Base-by-base conservation (phyloP, 2,888 invertebrate genomes). In the Eupelmus urozonus region DNA sequence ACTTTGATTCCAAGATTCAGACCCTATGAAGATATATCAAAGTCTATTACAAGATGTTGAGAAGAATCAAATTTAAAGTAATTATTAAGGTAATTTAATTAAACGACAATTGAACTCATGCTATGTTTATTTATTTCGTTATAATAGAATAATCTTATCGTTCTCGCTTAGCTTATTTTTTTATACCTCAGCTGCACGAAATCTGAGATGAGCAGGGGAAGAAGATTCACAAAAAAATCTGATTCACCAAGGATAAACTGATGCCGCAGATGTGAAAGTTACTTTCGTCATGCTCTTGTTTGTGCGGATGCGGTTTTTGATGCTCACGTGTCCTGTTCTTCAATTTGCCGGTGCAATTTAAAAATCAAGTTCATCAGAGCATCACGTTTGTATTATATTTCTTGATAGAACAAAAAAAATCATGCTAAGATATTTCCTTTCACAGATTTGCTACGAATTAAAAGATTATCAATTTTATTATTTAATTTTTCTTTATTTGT, bases 231-330 rank as follows among this genome's bases (percentile, higher is more conserved):
- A n/a, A n/a, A n/a, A n/a, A n/a, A n/a, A 40, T 40, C 20, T 13
- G 18, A 60, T 67, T 75, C 49, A 49, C 42, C 29, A 34, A 53
- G 71, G 71, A 63, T 70, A 77, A 51, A 67, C 60, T 45, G 67
- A 60, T 60, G 55, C 55, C 60, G 25, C 45, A n/a, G 34, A 7
- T 18, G 34, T 72, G 67, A 77, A 72, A 72, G 62, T 57, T 42
- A 40, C 23, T 42, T 29, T 40, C 53, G 5, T 55, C 53, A 23
- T 53, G 3, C 63, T 42, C 42, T 23, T 53, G 7, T 42, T 53
- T 63, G 40, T 59, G 70, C 70, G 74, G 70, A 70, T 78, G 78
- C 70, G 78, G 78, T 74, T 74, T 74, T 78, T 27, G 59, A 70
- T 59, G 74, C 65, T 78, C 69, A 29, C 65, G 65, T 65, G 51